Base-by-base conservation (phyloP, 1,140 invertebrate species). In the Potamilus streckersoni region DNA sequence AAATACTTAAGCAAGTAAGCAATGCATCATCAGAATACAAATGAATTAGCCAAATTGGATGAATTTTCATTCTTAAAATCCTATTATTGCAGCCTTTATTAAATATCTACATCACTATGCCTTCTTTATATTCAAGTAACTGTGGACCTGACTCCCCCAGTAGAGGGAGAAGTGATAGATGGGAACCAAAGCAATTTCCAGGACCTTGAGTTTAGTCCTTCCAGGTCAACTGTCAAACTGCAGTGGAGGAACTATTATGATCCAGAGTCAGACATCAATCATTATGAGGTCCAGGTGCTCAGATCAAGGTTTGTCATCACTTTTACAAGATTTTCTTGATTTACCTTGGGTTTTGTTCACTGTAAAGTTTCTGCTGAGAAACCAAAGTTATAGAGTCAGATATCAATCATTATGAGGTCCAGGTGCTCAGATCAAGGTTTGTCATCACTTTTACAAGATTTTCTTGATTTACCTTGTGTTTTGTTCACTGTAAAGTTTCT, bases 81-180 rank as follows among this genome's bases (percentile, higher is more conserved):
- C 8, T 38, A 38, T 38, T 38, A 38, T 8, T 38, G 38, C 8
- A 8, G 38, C 38, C 4, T 3, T 38, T 38, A 2, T 38, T 38
- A 38, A 38, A 38, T 38, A 38, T 8, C 4, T 38, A 38, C 8
- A 8, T 38, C 8, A 38, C 38, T 38, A 1, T 23, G 23, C 23
- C 23, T 23, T 23, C 23, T 23, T 23, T 23, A 23, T 23, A 23
- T 23, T 23, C 23, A 23, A 80, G 79, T 83, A 8, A 58, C 73
- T n/a, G 76, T 83, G 15, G 82, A 83, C 67, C 60, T 79, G 13
- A 79, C 82, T 2, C 49, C 71, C 23, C 82, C 82, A 1, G 59
- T 66, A 13, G 27, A 66, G 5, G 82, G 82, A 15, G 62, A 69
- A 6, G 77, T 79, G 20, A 31, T 79, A 49, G 82, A 83, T 69